Conservation (phyloP, 2,113 vertebrate species). For the Psammodynastes pulverulentus region DNA sequence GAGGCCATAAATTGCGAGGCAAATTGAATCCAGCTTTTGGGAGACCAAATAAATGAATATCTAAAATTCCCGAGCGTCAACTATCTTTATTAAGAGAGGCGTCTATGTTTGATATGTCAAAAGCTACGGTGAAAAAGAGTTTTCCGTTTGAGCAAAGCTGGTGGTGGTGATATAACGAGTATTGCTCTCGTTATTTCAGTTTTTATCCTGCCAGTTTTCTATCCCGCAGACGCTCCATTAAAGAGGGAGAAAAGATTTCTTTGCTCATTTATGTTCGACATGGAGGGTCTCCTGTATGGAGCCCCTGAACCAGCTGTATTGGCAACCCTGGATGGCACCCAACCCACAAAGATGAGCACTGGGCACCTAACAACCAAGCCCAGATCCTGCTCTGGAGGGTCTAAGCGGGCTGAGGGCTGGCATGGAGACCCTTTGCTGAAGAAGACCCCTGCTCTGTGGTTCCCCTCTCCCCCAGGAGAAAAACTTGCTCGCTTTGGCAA, state of each 20-base stretch:
- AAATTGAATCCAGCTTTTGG: background rate
- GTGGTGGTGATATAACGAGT: background rate
- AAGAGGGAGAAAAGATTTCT: background rate
- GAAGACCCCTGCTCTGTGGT: background rate
- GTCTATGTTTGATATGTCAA: rapidly evolving
- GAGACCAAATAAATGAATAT: background rate
- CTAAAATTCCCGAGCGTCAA: background rate
- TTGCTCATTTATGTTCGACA: rapidly evolving
- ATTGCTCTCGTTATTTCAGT: background rate
- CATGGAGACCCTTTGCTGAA: background rate
- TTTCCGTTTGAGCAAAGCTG: rapidly evolving
- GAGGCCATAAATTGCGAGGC: background rate
- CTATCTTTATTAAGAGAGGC: background rate
- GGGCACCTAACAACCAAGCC: background rate
- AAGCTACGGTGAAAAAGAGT: background rate
- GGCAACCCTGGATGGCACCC: background rate
- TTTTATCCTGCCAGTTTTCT: background rate
- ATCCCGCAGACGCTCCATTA: background rate
- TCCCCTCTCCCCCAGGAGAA: background rate
- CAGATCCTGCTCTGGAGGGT: background rate
- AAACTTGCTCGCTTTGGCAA: background rate
- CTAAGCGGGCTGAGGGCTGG: background rate
- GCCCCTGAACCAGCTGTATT: background rate
- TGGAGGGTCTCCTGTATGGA: background rate
- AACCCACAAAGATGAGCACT: slow-evolving; percentile 1